phyloP scores from a whole-genome alignment of 2,797 vertebrate species.

The Neosalanx taihuensis region DNA sequence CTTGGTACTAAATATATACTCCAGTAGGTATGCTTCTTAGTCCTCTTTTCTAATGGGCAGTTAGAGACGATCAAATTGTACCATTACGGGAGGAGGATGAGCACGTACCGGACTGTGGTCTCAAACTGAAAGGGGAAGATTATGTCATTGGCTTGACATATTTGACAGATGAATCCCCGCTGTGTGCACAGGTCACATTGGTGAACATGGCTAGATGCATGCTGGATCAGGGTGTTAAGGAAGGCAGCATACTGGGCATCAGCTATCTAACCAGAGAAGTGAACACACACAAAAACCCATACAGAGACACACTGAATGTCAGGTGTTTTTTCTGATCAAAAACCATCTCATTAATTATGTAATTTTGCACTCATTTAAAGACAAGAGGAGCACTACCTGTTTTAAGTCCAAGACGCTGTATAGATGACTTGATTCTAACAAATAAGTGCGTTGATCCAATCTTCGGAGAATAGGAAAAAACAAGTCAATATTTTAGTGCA shows the following conservation, averaged over 20 bases:
- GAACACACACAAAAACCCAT: background rate
- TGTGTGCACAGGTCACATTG: conserved; percentile 92
- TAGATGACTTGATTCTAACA: conserved; percentile 85
- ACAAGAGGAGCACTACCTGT: conserved; percentile 68
- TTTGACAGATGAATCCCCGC: conserved; percentile 93
- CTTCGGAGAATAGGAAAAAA: conserved; percentile 62
- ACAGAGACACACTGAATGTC: background rate
- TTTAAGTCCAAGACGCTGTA: conserved; percentile 88
- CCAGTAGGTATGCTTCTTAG: background rate
- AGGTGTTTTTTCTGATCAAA: background rate
- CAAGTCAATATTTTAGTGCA: background rate
- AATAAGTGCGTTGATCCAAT: conserved; percentile 83
- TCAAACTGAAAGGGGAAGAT: conserved; percentile 96
- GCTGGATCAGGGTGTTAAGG: conserved; percentile 76
- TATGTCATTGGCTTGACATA: conserved; percentile 82
- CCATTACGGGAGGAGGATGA: background rate
- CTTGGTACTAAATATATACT: background rate
- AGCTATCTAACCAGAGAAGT: conserved; percentile 72
- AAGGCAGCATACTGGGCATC: conserved; percentile 76
- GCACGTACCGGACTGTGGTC: conserved; percentile 80
- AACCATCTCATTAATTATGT: background rate
- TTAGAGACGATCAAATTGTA: background rate
- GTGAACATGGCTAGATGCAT: conserved; percentile 84
- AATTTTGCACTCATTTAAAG: background rate
- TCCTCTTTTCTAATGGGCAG: background rate